Base-by-base conservation (phyloP, 23 tunicate genomes). In the Trididemnum clinides region DNA sequence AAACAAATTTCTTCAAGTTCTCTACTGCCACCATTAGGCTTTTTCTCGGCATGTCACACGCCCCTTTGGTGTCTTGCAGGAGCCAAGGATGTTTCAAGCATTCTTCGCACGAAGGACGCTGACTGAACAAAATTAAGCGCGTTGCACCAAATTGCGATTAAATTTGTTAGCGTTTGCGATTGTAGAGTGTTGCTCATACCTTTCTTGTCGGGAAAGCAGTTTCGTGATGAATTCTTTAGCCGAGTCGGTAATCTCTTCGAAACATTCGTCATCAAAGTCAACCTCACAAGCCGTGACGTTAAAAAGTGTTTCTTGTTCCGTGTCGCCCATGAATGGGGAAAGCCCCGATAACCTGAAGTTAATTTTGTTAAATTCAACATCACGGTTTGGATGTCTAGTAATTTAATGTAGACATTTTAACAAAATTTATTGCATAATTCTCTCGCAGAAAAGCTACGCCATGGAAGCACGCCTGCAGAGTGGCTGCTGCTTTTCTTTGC, bases 321-420 rank as follows among this genome's bases (percentile, higher is more conserved):
- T 64, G 51, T 94, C 98, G 10, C 98, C 98, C 94, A 89, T 89
- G 75, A 94, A 94, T 0, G 98, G 98, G 30, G 98, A 94, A 44
- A 94, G 83, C 50, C 98, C 98, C 18, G 98, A 94, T 39, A 94
- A 33, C 49, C 98, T 94, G 44, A n/a, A n/a, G n/a, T n/a, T n/a
- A n/a, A n/a, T n/a, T n/a, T n/a, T n/a, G n/a, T n/a, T n/a, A n/a
- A n/a, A n/a, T n/a, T n/a, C n/a, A n/a, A n/a, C n/a, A n/a, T n/a
- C n/a, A n/a, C n/a, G n/a, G n/a, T n/a, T n/a, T n/a, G n/a, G n/a
- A n/a, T n/a, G n/a, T n/a, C n/a, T n/a, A n/a, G n/a, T n/a, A n/a
- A n/a, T n/a, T n/a, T n/a, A n/a, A n/a, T n/a, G n/a, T n/a, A n/a
- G n/a, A n/a, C n/a, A n/a, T n/a, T n/a, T n/a, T n/a, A n/a, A n/a